Percentiles rank a stretch among this genome's conserved stretches.
Evolutionary conservation across 2,113 vertebrate genomes (phyloP).

Genomic region (Illadopsis cleaveri): DNA sequence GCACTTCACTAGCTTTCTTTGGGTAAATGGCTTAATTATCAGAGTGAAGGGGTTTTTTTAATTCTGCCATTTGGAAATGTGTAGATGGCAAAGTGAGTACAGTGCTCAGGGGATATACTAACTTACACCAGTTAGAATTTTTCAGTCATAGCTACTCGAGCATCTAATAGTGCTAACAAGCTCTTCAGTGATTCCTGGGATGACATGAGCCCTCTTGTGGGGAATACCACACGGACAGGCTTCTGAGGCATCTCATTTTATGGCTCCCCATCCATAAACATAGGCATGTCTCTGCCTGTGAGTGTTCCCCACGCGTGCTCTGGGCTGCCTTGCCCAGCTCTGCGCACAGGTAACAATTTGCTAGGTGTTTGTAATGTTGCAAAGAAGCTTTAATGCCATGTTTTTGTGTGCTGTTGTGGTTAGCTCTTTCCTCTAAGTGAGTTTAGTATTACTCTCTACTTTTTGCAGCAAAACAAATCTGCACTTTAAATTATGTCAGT

Average conservation of each 20-base stretch:
- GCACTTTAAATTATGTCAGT: fast-evolving
- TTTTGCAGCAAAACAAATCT: not conserved
- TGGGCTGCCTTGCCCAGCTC: not conserved
- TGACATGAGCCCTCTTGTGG: not conserved
- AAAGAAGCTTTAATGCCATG: not conserved
- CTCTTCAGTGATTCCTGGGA: not conserved
- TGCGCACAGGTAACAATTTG: not conserved
- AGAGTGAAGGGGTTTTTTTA: too few relatives aligned
- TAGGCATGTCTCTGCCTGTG: not conserved
- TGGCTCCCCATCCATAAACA: not conserved
- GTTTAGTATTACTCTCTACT: not conserved
- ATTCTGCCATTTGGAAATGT: not conserved
- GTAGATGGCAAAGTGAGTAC: not conserved
- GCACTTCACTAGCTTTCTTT: not conserved
- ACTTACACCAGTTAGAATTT: not conserved
- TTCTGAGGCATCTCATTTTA: not conserved
- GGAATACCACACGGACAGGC: not conserved
- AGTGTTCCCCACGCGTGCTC: fast-evolving
- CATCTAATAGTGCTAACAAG: not conserved
- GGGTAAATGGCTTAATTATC: not conserved
- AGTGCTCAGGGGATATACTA: not conserved
- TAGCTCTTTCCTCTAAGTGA: not conserved
- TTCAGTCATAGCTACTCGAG: not conserved
- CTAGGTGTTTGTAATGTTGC: not conserved
- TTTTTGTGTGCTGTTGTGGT: not conserved